Evolutionary conservation across 2,113 vertebrate genomes (phyloP), one percentile per base, ranked within the genome.

Genomic region (Oncorhynchus kisutch): DNA sequence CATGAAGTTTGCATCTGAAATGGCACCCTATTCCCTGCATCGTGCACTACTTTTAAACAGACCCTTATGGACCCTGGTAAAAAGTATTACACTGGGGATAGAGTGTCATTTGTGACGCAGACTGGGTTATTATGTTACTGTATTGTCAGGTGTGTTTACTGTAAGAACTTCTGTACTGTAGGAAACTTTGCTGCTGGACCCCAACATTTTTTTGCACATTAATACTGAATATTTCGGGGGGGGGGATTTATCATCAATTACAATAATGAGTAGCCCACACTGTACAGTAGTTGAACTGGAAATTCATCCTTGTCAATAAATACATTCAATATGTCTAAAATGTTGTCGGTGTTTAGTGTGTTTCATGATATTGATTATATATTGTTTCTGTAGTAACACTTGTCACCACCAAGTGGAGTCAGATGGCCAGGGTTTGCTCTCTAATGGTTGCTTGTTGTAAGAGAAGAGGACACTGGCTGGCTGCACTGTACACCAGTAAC

Each of bases 251-350:
- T 39, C 7, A 45, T 45, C 31, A 69, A 7, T 20, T 39, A 45
- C 8, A 69, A 39, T 20, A 54, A 54, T 54, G 34, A 20, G 18
- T 70, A 70, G 67, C 14, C 25, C 2, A 70, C 68, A 70, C 39
- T 70, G 34, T 70, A 70, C 45, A n/a, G 68, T 70, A 70, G 45
- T 12, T 70, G 2, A 5, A 70, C 68, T 70, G 68, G 68, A 70
- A 70, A 49, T 49, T 22, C 68, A 70, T 45, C 45, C 8, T 70
- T 51, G 5, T 70, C n/a, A 49, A 48, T 70, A 70, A 70, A 70
- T 13, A 48, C 34, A 70, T 24, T 70, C n/a, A 48, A 49, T 49
- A 12, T 70, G 20, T 18, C 5, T 22, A 3, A 22, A 3, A 62
- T 62, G 18, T n/a, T 62, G 20, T 62, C 1, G 3, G 59, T 22